Evolutionary conservation across 2,888 invertebrate genomes (phyloP), one percentile per base, ranked within the genome.

Genomic region (Corythucha ciliata): DNA sequence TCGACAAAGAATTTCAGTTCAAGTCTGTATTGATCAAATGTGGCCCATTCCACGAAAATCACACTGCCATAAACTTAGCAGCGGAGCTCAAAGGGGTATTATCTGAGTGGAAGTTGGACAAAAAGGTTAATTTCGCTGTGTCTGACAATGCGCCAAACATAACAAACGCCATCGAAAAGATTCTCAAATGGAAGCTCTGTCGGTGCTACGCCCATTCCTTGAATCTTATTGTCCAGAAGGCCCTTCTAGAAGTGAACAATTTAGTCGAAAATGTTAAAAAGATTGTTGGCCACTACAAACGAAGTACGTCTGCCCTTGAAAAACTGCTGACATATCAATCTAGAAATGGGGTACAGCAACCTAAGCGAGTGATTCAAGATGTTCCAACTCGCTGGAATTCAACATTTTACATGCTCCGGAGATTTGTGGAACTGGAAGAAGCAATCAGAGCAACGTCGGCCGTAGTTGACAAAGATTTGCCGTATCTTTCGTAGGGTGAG

Each of bases 141-240:
- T 58, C 54, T 2, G 63, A 65, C 37, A 66, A 64, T 55, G 63
- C 61, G 0, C 14, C 60, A 0, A 62, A 63, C 40, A 55, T 65
- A 3, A 54, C 56, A 0, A 62, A 59, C 37, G 62, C 60, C 2
- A 34, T 55, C n/a, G 14, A n/a, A n/a, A n/a, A 42, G 7, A 22
- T 24, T 20, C 22, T 55, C 5, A 48, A 48, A 8, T 58, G 58
- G 56, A 62, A 61, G 20, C 58, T 62, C 54, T 63, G 59, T 54
- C 60, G 60, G 0, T 64, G 63, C 32, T 59, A 53, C 26, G 57
- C 59, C 20, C 59, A 58, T 34, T 57, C 57, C 1, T 18, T 59
- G 20, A 57, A 60, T 37, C 53, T 59, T 21, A 50, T 57, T 22
- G 50, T 57, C 10, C 27, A 57, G 34, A 48, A 57, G 26, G 53